Conservation (phyloP, 2,797 vertebrate genomes). For the Manis javanica region DNA sequence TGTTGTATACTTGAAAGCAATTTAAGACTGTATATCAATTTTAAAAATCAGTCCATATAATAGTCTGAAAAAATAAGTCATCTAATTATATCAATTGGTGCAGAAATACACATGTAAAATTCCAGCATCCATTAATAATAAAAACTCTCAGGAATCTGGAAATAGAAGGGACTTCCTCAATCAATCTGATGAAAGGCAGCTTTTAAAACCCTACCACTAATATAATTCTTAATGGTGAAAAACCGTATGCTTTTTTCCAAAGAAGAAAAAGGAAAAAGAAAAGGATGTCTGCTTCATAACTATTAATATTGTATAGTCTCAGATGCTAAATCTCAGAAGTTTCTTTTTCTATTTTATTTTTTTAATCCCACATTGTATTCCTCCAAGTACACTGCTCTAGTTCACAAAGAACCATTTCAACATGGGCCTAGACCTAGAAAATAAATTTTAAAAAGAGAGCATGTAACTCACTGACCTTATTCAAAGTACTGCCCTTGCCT, state of each 20-base stretch:
- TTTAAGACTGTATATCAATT: no score
- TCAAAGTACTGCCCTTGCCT: no score
- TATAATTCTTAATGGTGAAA: neutral
- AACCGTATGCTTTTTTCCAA: neutral
- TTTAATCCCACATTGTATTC: slow-evolving; percentile 88
- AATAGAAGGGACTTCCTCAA: neutral
- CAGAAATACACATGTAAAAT: slow-evolving; percentile 1
- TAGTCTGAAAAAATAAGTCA: neutral
- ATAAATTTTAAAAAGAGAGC: slow-evolving; percentile 86
- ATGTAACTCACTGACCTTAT: slow-evolving; percentile 88
- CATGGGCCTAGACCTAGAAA: slow-evolving; percentile 86
- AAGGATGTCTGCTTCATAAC: neutral
- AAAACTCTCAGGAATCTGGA: neutral
- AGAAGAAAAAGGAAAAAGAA: neutral
- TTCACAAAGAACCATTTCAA: slow-evolving; percentile 86
- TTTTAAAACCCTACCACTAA: neutral
- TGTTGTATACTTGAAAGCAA: no score
- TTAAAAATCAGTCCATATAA: neutral
- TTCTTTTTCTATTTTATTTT: slow-evolving; percentile 77
- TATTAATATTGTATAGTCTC: neutral
- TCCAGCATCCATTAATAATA: neutral
- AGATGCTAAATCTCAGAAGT: slow-evolving; percentile 91
- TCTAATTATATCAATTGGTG: neutral
- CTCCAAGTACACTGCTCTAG: slow-evolving; percentile 83
- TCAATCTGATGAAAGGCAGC: neutral